Percentiles rank a stretch among this genome's conserved stretches.
Evolutionary conservation across 2,113 vertebrate genomes (phyloP).

Genomic region (Chascanopsetta lugubris): DNA sequence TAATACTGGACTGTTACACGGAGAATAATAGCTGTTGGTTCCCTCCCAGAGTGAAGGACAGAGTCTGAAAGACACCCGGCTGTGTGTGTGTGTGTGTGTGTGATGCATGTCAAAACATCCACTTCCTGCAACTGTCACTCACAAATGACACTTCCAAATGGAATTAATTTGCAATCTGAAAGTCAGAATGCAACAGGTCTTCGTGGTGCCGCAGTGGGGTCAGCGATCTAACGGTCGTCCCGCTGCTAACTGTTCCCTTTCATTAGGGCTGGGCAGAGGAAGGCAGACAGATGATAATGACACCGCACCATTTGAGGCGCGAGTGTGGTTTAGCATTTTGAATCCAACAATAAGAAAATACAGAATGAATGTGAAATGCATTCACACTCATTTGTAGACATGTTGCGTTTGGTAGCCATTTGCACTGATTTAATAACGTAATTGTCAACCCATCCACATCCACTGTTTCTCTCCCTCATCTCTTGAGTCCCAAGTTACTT

Average conservation of each 20-base stretch:
- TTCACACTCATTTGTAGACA: not conserved
- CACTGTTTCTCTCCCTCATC: not conserved
- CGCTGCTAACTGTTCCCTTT: not conserved
- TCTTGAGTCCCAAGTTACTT: too few relatives aligned
- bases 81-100: too few relatives aligned
- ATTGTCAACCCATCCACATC: too few relatives aligned
- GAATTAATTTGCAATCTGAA: not conserved
- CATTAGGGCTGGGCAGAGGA: not conserved
- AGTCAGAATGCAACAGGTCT: not conserved
- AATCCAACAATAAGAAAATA: not conserved
- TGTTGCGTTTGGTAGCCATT: too few relatives aligned
- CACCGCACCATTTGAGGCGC: not conserved
- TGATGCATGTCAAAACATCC: not conserved
- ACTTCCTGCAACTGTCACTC: not conserved
- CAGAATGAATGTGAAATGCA: not conserved
- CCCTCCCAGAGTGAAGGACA: not conserved
- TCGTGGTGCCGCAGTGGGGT: not conserved
- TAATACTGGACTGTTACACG: not conserved
- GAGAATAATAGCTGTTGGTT: not conserved
- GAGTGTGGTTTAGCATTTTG: not conserved
- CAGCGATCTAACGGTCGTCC: not conserved
- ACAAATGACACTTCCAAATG: not conserved
- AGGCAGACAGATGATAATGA: not conserved
- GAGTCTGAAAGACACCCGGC: not conserved
- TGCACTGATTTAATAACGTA: too few relatives aligned